phyloP scores from a whole-genome alignment of 2,113 vertebrate species.

The Lota lota region DNA sequence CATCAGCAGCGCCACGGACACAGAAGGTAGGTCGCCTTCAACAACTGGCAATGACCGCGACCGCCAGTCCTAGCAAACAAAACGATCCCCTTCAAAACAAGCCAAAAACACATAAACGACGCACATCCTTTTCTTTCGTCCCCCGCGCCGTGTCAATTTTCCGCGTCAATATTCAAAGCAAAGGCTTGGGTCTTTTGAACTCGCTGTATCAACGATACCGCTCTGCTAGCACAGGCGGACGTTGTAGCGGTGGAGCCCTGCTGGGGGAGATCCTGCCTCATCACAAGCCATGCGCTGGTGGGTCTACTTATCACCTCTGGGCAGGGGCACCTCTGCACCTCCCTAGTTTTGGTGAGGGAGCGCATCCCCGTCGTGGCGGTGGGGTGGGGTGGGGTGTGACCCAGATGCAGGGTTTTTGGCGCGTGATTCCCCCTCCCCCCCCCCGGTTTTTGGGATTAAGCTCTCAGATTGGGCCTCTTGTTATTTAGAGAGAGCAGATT shows the following conservation, averaged over 20 bases:
- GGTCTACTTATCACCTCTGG: slow-evolving; percentile 56
- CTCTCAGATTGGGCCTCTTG: slow-evolving; percentile 38
- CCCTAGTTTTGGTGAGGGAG: slow-evolving; percentile 41
- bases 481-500: slow-evolving; percentile 64
- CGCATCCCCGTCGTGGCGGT: slow-evolving; percentile 35
- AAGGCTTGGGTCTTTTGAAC: slow-evolving; percentile 17
- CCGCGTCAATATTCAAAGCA: not conserved
- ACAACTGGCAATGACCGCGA: no score
- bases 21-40: slow-evolving; percentile 77
- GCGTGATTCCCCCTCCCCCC: slow-evolving; percentile 13
- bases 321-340: slow-evolving; percentile 50
- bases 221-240: slow-evolving; percentile 14
- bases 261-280: slow-evolving; percentile 25
- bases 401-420: slow-evolving; percentile 43
- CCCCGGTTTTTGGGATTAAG: slow-evolving; percentile 47
- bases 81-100: no score
- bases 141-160: no score
- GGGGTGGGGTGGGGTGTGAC: slow-evolving; percentile 44
- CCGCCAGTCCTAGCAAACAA: no score
- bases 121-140: not conserved
- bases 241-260: slow-evolving; percentile 31
- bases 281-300: slow-evolving; percentile 2
- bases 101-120: no score
- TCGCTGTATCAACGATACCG: not conserved
- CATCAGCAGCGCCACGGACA: slow-evolving; percentile 96